Evolutionary conservation across 1,140 invertebrate genomes (phyloP).

Genomic region (Tyrophagus putrescentiae): DNA sequence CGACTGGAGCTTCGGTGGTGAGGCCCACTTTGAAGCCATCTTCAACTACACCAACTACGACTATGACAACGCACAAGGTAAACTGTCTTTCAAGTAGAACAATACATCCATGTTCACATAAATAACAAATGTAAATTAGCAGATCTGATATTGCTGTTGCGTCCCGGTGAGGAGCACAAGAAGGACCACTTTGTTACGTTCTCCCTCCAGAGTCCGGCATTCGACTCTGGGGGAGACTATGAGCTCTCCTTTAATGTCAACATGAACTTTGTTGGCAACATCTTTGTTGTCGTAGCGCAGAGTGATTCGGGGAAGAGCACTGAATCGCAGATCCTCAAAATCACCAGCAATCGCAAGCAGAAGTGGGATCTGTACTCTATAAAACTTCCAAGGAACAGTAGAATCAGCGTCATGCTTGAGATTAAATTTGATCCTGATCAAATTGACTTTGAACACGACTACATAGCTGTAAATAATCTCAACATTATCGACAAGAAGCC

Average conservation of each 20-base stretch:
- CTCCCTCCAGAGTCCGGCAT: background rate
- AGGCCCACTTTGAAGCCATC: background rate
- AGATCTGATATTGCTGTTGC: background rate
- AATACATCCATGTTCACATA: background rate
- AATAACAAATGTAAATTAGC: background rate
- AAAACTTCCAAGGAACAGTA: background rate
- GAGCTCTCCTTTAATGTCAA: background rate
- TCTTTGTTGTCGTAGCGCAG: background rate
- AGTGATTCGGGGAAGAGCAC: background rate
- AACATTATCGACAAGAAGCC: slow-evolving; percentile 4
- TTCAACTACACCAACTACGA: background rate
- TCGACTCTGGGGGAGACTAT: background rate
- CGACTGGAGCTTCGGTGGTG: background rate
- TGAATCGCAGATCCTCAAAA: slow-evolving; percentile 13
- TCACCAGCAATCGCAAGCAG: background rate
- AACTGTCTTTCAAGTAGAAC: background rate
- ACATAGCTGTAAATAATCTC: slow-evolving; percentile 7
- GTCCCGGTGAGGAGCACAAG: background rate
- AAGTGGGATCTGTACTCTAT: slow-evolving; percentile 8
- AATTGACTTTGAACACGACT: background rate
- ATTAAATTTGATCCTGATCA: slow-evolving; percentile 12
- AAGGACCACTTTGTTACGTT: background rate
- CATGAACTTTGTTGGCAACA: slow-evolving; percentile 4
- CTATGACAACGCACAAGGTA: background rate
- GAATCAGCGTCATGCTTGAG: background rate